phyloP scores from a whole-genome alignment of 2,888 invertebrate genomes.

The Andrena bicolor region DNA sequence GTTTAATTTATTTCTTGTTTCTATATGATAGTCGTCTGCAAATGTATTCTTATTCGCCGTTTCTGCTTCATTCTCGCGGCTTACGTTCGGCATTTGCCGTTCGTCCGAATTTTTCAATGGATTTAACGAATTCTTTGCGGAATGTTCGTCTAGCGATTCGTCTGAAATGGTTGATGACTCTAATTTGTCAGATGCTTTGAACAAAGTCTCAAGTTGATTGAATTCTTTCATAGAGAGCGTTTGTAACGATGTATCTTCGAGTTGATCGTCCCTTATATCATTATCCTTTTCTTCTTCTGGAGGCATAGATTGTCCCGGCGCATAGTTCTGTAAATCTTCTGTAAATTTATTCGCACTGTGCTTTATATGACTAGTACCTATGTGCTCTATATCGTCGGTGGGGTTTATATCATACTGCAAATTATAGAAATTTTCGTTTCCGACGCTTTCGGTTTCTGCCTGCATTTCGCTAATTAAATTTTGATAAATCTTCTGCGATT shows the following conservation, averaged over 20 bases:
- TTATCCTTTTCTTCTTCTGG: conserved; percentile 9
- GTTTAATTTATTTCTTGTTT: conserved; percentile 56
- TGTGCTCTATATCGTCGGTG: conserved; percentile 12
- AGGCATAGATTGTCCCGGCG: not conserved
- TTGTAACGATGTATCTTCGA: conserved; percentile 16
- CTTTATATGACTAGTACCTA: not conserved
- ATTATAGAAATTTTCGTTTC: conserved; percentile 10
- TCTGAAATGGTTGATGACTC: not conserved
- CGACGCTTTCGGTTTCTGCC: not conserved
- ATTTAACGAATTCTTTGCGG: conserved; percentile 15
- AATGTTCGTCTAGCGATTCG: not conserved
- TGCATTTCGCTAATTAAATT: conserved; percentile 39
- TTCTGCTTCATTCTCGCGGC: not conserved
- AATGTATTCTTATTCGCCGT: not conserved
- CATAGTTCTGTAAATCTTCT: conserved; percentile 13
- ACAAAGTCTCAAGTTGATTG: conserved; percentile 2
- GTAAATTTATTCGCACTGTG: conserved; percentile 2
- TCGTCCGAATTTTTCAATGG: conserved; percentile 4
- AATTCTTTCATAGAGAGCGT: conserved; percentile 2
- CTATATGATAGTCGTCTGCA: conserved; percentile 17
- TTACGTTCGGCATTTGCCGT: not conserved
- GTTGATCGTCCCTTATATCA: conserved; percentile 1
- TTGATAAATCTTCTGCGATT: conserved; percentile 35
- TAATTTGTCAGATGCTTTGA: conserved; percentile 2
- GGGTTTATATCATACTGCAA: conserved; percentile 11